These are phyloP conservation scores for Lerista edwardsae DNA, from an alignment of 2,797 vertebrate genomes.

Conservation along the genomic window DNA sequence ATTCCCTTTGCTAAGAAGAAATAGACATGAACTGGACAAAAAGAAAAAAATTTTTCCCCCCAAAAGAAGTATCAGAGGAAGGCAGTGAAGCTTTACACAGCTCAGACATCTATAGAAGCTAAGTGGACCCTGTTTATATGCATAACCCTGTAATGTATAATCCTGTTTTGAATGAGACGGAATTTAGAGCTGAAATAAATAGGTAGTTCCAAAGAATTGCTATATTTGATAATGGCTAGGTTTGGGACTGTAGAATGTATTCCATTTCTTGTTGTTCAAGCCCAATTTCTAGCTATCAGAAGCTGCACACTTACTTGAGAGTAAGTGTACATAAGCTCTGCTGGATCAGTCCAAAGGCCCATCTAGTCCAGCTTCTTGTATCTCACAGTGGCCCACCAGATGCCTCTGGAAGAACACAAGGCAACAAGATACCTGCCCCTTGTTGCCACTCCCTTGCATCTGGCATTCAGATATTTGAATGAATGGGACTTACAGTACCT, in stretches of 20 bases:
- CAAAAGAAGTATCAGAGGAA: no score
- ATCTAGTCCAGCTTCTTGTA: no score
- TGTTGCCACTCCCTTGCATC: no score
- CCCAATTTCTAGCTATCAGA: not conserved
- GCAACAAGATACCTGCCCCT: no score
- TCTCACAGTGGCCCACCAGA: no score
- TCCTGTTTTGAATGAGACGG: not conserved
- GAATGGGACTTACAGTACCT: no score
- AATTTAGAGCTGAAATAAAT: not conserved
- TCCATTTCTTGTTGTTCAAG: not conserved
- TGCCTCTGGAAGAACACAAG: no score
- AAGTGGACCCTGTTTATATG: no score
- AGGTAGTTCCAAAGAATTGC: not conserved
- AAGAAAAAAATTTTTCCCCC: not conserved
- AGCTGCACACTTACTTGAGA: not conserved
- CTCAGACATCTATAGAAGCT: not conserved
- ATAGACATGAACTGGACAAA: not conserved
- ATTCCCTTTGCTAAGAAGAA: constrained; percentile 50
- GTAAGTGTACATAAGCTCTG: not conserved
- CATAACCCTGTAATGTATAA: not conserved
- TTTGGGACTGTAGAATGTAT: not conserved
- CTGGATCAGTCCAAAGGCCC: no score
- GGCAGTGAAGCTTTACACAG: not conserved
- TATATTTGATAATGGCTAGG: not conserved
- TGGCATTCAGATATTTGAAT: no score